Percentiles rank a stretch among this genome's conserved stretches.
Conservation (phyloP, 2,888 invertebrate species). For the Limnephilus auricula region DNA sequence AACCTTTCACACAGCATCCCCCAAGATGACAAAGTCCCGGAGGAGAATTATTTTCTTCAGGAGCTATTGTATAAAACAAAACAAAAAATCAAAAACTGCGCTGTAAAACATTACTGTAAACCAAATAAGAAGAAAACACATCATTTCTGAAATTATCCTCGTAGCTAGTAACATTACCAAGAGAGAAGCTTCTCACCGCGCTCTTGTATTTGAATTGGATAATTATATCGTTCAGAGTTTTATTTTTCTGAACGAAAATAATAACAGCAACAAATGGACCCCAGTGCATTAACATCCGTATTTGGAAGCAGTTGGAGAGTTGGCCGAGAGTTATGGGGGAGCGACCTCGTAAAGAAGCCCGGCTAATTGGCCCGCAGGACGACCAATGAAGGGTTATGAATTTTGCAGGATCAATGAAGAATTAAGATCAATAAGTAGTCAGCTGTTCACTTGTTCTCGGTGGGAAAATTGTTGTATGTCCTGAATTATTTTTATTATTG, state of each 20-base stretch:
- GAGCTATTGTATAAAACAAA: too few species aligned
- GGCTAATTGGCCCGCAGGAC: conserved; percentile 12
- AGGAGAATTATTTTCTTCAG: too few species aligned
- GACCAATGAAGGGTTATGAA: conserved; percentile 3
- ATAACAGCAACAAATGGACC: not conserved
- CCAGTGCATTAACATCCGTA: not conserved
- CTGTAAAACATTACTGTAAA: too few species aligned
- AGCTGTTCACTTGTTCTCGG: not conserved
- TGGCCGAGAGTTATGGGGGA: not conserved
- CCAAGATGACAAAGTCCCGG: too few species aligned
- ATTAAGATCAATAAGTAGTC: not conserved
- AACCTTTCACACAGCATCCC: too few species aligned
- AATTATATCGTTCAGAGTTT: not conserved
- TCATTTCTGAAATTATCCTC: not conserved
- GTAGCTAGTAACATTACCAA: not conserved
- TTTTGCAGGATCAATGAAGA: conserved; percentile 8
- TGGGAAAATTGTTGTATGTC: not conserved
- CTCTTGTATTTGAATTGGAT: not conserved
- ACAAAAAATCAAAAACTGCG: too few species aligned
- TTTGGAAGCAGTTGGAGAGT: not conserved
- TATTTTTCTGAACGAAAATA: not conserved
- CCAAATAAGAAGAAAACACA: not conserved
- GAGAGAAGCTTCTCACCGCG: not conserved
- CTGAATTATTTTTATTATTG: not conserved
- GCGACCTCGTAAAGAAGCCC: not conserved